Conservation (phyloP, 2,113 vertebrate genomes). For the Herpetotheres cachinnans region DNA sequence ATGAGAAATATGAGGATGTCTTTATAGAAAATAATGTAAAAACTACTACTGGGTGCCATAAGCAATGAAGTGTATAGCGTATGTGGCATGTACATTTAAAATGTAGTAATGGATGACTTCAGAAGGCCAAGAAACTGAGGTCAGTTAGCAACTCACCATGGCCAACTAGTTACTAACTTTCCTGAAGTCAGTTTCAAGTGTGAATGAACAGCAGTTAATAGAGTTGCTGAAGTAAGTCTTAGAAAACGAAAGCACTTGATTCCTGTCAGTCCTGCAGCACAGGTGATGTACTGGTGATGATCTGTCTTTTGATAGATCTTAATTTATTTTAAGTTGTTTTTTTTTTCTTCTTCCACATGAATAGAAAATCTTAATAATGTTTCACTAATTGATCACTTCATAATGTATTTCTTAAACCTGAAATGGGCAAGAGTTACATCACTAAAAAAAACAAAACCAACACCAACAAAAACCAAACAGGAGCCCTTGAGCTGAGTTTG, state of each 20-base stretch:
- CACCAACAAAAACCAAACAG: not conserved
- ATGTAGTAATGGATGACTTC: not conserved
- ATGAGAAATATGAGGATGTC: not conserved
- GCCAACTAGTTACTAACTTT: not conserved
- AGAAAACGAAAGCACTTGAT: not conserved
- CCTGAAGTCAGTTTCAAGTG: not conserved
- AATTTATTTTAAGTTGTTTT: not conserved
- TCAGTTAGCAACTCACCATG: not conserved
- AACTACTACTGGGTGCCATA: not conserved
- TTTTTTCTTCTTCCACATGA: not conserved
- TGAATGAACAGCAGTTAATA: not conserved
- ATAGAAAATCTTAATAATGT: not conserved
- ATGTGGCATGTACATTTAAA: not conserved
- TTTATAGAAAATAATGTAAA: not conserved
- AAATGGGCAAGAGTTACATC: not conserved
- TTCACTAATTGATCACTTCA: not conserved
- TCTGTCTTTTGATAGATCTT: not conserved
- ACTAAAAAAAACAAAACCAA: not conserved
- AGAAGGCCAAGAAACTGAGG: not conserved
- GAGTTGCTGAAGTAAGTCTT: not conserved
- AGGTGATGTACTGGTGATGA: not conserved
- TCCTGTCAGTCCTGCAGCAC: not conserved
- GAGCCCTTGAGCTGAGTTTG: not conserved
- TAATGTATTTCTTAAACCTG: not conserved
- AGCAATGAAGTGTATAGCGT: not conserved